phyloP scores from a whole-genome alignment of 2,888 invertebrate genomes.

The Aphodius granarius region DNA sequence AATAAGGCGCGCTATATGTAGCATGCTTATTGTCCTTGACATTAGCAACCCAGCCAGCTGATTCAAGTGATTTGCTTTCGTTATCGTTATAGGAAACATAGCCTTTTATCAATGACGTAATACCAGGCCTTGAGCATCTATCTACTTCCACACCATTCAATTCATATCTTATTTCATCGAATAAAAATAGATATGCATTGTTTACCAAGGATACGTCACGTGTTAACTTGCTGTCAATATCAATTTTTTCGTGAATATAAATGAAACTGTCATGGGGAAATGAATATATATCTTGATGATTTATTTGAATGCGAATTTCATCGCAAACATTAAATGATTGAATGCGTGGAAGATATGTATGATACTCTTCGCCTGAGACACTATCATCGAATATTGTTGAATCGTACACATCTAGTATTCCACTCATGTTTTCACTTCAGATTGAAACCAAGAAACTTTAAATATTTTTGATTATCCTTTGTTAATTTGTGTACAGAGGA shows the following conservation, averaged over 20 bases:
- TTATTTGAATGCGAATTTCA: conserved; percentile 29
- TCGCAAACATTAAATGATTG: conserved; percentile 24
- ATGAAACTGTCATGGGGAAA: conserved; percentile 23
- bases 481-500: no score
- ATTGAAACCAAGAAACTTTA: conserved; percentile 19
- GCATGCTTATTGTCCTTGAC: conserved; percentile 1
- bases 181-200: conserved; percentile 26
- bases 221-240: background rate
- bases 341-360: conserved; percentile 24
- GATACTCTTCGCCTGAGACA: conserved; percentile 20
- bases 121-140: conserved; percentile 41
- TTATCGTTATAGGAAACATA: conserved; percentile 16
- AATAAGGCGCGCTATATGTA: background rate
- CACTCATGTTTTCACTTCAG: conserved; percentile 16
- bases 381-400: no score
- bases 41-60: conserved; percentile 39
- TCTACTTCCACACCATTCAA: conserved; percentile 27
- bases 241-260: conserved; percentile 19
- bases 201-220: conserved; percentile 11
- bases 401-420: conserved; percentile 12
- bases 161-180: conserved; percentile 30
- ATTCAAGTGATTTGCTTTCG: conserved; percentile 21
- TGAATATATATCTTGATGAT: conserved; percentile 28
- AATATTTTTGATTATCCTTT: conserved; percentile 6
- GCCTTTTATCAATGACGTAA: conserved; percentile 33